These are phyloP conservation scores for Tinamus guttatus DNA, from an alignment of 2,113 vertebrate species.

Conservation along the genomic window DNA sequence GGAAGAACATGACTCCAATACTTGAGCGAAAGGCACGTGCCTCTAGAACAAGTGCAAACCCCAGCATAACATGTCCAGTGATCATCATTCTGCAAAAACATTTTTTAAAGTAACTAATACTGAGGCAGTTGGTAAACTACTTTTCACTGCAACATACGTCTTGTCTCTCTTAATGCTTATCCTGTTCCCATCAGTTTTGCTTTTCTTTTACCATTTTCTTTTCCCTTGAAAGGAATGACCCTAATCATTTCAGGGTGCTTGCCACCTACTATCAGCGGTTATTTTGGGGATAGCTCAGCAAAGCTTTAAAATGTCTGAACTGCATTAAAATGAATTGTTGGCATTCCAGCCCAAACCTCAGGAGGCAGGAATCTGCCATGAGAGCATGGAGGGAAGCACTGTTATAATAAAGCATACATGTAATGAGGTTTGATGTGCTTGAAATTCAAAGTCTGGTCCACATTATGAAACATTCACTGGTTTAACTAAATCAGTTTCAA, in stretches of 20 bases:
- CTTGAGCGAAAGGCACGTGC: background rate
- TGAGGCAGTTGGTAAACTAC: background rate
- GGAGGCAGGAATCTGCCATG: conserved; percentile 66
- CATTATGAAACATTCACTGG: conserved; percentile 25
- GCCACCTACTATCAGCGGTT: conserved; percentile 65
- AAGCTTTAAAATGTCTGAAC: conserved; percentile 61
- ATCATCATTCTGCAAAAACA: background rate
- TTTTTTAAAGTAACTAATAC: background rate
- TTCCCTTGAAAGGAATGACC: background rate
- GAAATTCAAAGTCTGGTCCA: conserved; percentile 60
- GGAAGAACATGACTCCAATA: rapidly evolving
- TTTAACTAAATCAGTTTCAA: conserved; percentile 57
- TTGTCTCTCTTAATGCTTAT: background rate
- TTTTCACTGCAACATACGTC: background rate
- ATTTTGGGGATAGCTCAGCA: conserved; percentile 54
- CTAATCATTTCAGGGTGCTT: conserved; percentile 61
- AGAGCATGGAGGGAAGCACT: conserved; percentile 45
- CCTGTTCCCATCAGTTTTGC: background rate
- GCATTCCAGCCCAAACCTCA: conserved; percentile 72
- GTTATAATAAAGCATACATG: conserved; percentile 18
- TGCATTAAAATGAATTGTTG: conserved; percentile 68
- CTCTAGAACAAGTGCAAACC: background rate
- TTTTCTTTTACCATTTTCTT: background rate
- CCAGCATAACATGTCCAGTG: rapidly evolving
- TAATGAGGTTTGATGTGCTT: conserved; percentile 59